Evolutionary conservation across 2,888 invertebrate species (phyloP).

Genomic region (Liposcelis brunnea): DNA sequence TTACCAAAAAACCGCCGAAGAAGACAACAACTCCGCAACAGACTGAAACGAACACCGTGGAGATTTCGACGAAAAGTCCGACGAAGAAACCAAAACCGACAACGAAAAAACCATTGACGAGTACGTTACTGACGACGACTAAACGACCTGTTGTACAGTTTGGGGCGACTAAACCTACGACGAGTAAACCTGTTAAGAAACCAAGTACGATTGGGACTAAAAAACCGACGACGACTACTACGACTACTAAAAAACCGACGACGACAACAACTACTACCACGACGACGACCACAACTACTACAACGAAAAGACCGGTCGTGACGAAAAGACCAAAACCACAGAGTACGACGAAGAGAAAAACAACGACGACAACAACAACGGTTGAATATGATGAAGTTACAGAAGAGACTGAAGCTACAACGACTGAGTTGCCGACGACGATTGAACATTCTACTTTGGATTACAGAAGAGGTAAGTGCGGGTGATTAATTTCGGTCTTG

Average conservation of each 20-base stretch:
- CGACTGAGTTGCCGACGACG: conserved; percentile 4
- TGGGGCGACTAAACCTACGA: conserved; percentile 11
- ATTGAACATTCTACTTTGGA: conserved; percentile 14
- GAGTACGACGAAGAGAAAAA: conserved; percentile 15
- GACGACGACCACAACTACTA: conserved; percentile 13
- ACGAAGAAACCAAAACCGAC: conserved; percentile 17
- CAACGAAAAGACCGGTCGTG: conserved; percentile 13
- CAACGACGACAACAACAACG: conserved; percentile 20
- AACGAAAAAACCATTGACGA: conserved; percentile 16
- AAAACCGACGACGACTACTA: conserved; percentile 25
- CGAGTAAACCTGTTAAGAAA: conserved; percentile 13
- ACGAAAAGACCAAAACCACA: conserved; percentile 13
- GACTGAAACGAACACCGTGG: conserved; percentile 15
- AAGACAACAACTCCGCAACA: conserved; percentile 9
- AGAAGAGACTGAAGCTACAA: conserved; percentile 23
- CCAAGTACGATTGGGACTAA: conserved; percentile 18
- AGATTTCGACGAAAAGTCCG: conserved; percentile 12
- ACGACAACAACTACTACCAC: conserved; percentile 22
- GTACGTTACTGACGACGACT: conserved; percentile 12
- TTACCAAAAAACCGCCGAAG: conserved; percentile 16
- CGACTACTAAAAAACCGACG: conserved; percentile 15
- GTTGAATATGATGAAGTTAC: conserved; percentile 21
- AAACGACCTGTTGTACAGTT: conserved; percentile 16
- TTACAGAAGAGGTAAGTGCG: conserved; percentile 27
- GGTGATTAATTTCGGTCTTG: conserved; percentile 12